A percentile compares a stretch with the other conserved stretches of the same genome.
These are phyloP conservation scores for Nothocercus julius DNA, from an alignment of 2,113 vertebrate genomes.

Conservation along the genomic window DNA sequence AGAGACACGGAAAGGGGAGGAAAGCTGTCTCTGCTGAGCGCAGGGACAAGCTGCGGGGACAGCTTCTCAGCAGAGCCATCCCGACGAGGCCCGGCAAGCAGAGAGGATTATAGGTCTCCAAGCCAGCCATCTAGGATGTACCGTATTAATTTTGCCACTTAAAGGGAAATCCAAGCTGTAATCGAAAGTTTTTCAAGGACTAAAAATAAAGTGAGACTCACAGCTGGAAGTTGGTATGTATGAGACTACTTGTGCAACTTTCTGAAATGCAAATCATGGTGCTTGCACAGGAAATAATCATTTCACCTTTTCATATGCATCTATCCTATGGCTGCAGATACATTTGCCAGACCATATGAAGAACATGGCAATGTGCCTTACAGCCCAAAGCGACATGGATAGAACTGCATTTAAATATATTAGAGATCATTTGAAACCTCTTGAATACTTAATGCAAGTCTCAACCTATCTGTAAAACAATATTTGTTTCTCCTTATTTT, in stretches of 20 bases:
- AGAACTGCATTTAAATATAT: not conserved
- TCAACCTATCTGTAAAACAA: constrained; percentile 1
- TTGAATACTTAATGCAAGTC: constrained; percentile 20
- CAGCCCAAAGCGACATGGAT: not conserved
- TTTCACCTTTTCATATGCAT: not conserved
- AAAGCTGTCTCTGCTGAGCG: not conserved
- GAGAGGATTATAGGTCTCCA: not conserved
- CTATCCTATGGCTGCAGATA: not conserved
- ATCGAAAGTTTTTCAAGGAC: constrained; percentile 22
- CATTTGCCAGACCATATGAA: not conserved
- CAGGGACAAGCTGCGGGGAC: not conserved
- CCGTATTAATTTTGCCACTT: not conserved
- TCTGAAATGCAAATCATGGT: not conserved
- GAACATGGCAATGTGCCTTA: not conserved
- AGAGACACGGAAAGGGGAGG: not conserved
- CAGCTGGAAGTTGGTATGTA: not conserved
- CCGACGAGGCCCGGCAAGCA: constrained; percentile 5
- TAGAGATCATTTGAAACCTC: not conserved
- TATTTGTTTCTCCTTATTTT: constrained; percentile 30
- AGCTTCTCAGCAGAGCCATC: constrained; percentile 39
- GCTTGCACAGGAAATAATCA: not conserved
- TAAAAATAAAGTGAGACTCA: not conserved
- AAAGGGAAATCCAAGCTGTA: constrained; percentile 38
- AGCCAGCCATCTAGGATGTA: not conserved
- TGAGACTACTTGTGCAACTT: not conserved